phyloP scores from a whole-genome alignment of 2,797 vertebrate species.

The Spondyliosoma cantharus region DNA sequence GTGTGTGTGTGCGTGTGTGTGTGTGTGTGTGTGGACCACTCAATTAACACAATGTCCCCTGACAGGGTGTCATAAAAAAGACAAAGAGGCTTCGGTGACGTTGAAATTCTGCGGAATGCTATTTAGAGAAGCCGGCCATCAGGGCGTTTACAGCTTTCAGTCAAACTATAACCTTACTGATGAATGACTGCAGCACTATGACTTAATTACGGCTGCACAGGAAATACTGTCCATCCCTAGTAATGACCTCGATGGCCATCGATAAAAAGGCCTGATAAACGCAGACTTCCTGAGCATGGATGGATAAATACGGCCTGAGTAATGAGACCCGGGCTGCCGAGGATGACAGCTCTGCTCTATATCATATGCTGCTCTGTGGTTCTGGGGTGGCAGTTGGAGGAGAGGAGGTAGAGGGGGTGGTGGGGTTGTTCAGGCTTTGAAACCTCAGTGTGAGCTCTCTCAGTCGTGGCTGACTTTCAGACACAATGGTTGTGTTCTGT shows the following conservation, averaged over 20 bases:
- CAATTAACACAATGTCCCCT: slow-evolving; percentile 23
- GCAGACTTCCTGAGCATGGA: slow-evolving; percentile 79
- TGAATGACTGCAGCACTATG: slow-evolving; percentile 72
- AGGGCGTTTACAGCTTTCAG: slow-evolving; percentile 64
- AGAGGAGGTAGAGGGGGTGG: not conserved
- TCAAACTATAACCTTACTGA: slow-evolving; percentile 75
- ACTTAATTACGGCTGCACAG: slow-evolving; percentile 84
- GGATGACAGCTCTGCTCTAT: slow-evolving; percentile 82
- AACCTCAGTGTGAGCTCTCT: slow-evolving; percentile 52
- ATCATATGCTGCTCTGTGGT: slow-evolving; percentile 75
- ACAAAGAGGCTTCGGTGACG: slow-evolving; percentile 26
- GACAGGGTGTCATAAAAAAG: slow-evolving; percentile 54
- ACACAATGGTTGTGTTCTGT: slow-evolving; percentile 49
- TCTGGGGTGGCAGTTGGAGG: slow-evolving; percentile 42
- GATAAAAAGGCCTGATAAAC: slow-evolving; percentile 87
- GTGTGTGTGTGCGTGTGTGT: not conserved
- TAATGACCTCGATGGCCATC: slow-evolving; percentile 80
- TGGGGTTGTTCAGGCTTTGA: slow-evolving; percentile 46
- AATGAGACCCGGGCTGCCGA: slow-evolving; percentile 74
- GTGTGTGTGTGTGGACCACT: slow-evolving; percentile 2
- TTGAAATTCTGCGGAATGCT: slow-evolving; percentile 43
- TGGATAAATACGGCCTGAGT: slow-evolving; percentile 80
- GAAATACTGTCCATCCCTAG: slow-evolving; percentile 81
- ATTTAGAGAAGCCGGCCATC: slow-evolving; percentile 42
- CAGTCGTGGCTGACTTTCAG: slow-evolving; percentile 51